phyloP scores from a whole-genome alignment of 35 echinoderm and acorn worm species.

The Hemicentrotus pulcherrimus region DNA sequence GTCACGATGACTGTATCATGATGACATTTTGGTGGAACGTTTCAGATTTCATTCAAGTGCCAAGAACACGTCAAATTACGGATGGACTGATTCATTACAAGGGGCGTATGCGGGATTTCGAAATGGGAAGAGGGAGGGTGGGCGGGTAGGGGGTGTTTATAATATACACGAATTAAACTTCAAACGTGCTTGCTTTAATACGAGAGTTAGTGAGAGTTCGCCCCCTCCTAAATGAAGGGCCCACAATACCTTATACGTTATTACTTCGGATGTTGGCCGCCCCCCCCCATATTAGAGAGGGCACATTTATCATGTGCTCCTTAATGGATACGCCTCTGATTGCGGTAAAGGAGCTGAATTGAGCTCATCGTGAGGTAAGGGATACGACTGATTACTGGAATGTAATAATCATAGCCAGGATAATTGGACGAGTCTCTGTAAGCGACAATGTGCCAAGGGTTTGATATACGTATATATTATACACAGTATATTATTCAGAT shows the following conservation, averaged over 20 bases:
- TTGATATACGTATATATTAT: no score
- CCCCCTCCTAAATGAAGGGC: no score
- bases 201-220: no score
- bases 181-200: no score
- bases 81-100: slow-evolving; percentile 15
- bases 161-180: no score
- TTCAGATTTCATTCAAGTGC: neutral
- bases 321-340: neutral
- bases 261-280: no score
- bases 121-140: neutral
- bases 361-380: neutral
- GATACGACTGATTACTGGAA: neutral
- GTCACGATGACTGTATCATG: neutral
- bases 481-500: no score
- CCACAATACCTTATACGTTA: no score
- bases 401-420: neutral
- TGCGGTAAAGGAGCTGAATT: neutral
- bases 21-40: neutral
- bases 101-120: neutral
- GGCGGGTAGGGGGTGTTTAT: no score
- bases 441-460: neutral
- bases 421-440: neutral
- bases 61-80: slow-evolving; percentile 4
- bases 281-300: no score
- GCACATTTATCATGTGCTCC: no score